phyloP scores from a whole-genome alignment of 2,888 invertebrate genomes.

The Chorisops tibialis region DNA sequence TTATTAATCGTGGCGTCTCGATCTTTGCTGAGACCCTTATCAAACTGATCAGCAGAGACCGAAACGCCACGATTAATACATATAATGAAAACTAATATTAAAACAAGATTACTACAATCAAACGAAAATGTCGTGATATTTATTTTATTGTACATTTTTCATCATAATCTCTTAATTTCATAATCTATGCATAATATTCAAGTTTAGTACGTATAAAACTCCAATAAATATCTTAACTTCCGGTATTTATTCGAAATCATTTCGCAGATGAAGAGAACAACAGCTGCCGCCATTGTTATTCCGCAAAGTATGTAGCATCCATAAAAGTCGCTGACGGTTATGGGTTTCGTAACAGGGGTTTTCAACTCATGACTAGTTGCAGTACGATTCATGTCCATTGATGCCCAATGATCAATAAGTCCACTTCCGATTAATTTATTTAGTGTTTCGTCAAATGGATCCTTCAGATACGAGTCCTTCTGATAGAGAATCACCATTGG shows the following conservation, averaged over 20 bases:
- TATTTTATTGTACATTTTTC: no score
- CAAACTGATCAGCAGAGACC: no score
- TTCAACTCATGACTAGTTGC: background rate
- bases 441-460: constrained; percentile 13
- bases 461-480: constrained; percentile 27
- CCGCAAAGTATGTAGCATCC: constrained; percentile 7
- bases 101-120: no score
- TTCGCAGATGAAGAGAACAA: background rate
- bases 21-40: no score
- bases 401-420: background rate
- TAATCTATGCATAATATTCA: no score
- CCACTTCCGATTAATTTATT: constrained; percentile 14
- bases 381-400: background rate
- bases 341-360: background rate
- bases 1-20: no score
- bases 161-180: no score
- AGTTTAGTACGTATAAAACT: constrained; percentile 10
- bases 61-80: no score
- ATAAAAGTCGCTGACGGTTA: background rate
- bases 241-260: background rate
- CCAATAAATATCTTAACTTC: background rate
- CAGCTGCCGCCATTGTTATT: background rate
- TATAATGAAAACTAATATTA: no score
- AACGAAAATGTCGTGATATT: no score
- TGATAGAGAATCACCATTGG: constrained; percentile 23